Conservation (phyloP, 2,888 invertebrate species). For the Elmis aenea region DNA sequence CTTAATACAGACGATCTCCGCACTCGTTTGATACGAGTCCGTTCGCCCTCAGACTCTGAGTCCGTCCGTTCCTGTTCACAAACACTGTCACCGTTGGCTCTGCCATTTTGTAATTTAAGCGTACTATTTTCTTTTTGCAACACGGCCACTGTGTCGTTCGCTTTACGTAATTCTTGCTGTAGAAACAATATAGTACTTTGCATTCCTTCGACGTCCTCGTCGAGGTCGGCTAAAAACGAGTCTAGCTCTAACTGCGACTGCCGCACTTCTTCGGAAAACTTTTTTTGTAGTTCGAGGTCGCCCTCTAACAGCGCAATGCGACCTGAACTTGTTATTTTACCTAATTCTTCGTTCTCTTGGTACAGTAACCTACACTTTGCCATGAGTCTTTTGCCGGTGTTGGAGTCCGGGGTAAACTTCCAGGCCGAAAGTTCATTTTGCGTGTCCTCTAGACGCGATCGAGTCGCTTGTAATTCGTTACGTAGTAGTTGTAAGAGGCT, state of each 20-base stretch:
- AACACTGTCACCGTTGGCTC: constrained; percentile 35
- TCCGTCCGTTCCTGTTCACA: constrained; percentile 47
- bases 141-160: constrained; percentile 61
- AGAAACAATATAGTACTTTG: constrained; percentile 93
- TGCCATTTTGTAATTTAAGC: constrained; percentile 31
- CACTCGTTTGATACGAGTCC: constrained; percentile 60
- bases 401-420: constrained; percentile 99
- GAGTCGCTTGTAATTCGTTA: constrained; percentile 83
- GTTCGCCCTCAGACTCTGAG: constrained; percentile 47
- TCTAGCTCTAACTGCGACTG: constrained; percentile 95
- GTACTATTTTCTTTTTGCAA: constrained; percentile 56
- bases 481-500: constrained; percentile 85
- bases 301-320: constrained; percentile 92
- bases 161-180: constrained; percentile 86
- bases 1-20: constrained; percentile 67
- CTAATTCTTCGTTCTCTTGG: constrained; percentile 96
- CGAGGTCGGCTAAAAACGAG: constrained; percentile 90
- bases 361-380: constrained; percentile 91
- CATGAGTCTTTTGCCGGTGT: constrained; percentile 96
- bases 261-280: constrained; percentile 93
- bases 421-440: constrained; percentile 97
- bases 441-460: constrained; percentile 90
- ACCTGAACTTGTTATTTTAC: constrained; percentile 92
- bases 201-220: constrained; percentile 98
- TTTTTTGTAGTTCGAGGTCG: constrained; percentile 90